Conservation (phyloP, 1,140 invertebrate genomes). For the Trichoplusia ni region DNA sequence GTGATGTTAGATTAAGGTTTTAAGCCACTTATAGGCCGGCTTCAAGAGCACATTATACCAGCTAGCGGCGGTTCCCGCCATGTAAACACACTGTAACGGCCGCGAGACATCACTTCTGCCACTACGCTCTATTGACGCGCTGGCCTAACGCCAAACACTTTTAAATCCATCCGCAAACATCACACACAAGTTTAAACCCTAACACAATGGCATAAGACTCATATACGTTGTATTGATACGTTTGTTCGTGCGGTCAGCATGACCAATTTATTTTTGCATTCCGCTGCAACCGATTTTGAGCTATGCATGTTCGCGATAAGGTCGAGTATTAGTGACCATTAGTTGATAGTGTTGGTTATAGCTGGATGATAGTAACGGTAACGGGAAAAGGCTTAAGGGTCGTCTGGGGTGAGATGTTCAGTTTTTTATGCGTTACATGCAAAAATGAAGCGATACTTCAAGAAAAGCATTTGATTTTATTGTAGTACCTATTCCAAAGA, state of each 20-base stretch:
- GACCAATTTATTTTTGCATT: slow-evolving; percentile 21
- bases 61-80: slow-evolving; percentile 3
- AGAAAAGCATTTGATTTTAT: background rate
- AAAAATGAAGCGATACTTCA: slow-evolving; percentile 16
- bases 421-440: slow-evolving; percentile 19
- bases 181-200: background rate
- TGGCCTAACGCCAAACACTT: slow-evolving; percentile 14
- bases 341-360: slow-evolving; percentile 13
- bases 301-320: background rate
- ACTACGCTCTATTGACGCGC: slow-evolving; percentile 16
- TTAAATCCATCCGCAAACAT: background rate
- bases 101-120: slow-evolving; percentile 9
- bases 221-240: background rate
- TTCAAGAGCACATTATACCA: slow-evolving; percentile 13
- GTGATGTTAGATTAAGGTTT: background rate
- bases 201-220: background rate
- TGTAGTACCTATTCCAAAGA: background rate
- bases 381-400: slow-evolving; percentile 20
- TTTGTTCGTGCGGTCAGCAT: slow-evolving; percentile 20
- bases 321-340: background rate
- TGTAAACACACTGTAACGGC: slow-evolving; percentile 15
- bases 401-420: slow-evolving; percentile 13
- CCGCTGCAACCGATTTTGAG: slow-evolving; percentile 4
- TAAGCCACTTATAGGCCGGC: background rate
- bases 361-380: slow-evolving; percentile 21